Percentiles rank a stretch among this genome's conserved stretches.
Conservation (phyloP, 2,797 vertebrate species). For the Rallus crepitans region DNA sequence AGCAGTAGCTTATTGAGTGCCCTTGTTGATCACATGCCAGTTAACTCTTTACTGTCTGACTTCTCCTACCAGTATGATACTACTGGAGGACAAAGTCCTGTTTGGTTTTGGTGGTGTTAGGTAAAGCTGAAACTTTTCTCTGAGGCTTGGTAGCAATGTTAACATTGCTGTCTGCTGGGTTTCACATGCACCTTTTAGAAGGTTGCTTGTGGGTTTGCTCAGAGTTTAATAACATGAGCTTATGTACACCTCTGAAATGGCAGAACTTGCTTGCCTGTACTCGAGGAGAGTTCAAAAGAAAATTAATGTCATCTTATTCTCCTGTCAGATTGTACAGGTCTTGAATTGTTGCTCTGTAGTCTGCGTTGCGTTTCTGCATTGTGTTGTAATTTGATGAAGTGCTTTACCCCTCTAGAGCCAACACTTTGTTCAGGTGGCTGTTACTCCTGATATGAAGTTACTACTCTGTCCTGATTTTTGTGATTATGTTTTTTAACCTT, state of each 20-base stretch:
- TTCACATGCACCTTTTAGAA: neutral
- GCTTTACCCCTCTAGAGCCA: neutral
- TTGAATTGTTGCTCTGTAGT: neutral
- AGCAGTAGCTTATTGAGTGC: neutral
- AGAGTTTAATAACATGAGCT: neutral
- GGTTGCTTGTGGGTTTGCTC: neutral
- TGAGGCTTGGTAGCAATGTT: neutral
- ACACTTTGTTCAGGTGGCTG: neutral
- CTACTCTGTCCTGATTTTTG: neutral
- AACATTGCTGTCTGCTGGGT: fast-evolving
- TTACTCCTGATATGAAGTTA: neutral
- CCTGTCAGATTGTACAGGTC: neutral
- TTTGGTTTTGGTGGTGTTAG: neutral
- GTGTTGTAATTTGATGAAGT: neutral
- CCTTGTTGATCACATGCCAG: neutral
- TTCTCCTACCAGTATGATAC: too few relatives aligned
- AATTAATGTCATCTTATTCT: neutral
- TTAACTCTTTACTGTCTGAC: neutral
- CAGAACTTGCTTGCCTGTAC: neutral
- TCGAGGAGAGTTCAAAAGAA: neutral
- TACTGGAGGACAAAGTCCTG: too few relatives aligned
- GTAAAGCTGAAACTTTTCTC: neutral
- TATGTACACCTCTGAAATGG: neutral
- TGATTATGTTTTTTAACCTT: too few relatives aligned
- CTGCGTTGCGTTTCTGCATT: neutral